phyloP scores from a whole-genome alignment of 2,797 vertebrate species.

The Poeciliopsis turneri region DNA sequence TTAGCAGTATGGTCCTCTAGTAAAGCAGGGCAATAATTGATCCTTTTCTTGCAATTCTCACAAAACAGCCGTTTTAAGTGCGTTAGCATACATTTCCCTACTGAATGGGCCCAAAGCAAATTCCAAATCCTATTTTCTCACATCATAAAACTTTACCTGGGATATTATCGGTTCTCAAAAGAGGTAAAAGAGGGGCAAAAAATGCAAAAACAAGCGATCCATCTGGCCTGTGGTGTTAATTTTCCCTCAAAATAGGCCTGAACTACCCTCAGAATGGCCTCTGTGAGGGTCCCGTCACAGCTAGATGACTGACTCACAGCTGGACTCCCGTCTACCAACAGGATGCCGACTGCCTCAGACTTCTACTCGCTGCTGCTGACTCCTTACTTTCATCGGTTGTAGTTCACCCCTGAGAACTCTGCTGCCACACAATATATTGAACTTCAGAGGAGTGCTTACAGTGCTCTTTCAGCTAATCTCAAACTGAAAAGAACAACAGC shows the following conservation, averaged over 20 bases:
- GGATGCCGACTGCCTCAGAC: slow-evolving; percentile 59
- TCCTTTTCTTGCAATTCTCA: slow-evolving; percentile 36
- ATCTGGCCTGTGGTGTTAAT: slow-evolving; percentile 68
- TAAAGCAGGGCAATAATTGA: slow-evolving; percentile 40
- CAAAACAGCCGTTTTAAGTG: slow-evolving; percentile 33
- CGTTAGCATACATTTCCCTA: slow-evolving; percentile 22
- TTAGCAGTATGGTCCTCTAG: slow-evolving; percentile 29
- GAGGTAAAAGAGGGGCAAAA: slow-evolving; percentile 44
- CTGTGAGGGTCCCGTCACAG: slow-evolving; percentile 78
- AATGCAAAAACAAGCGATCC: slow-evolving; percentile 61
- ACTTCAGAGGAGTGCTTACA: slow-evolving; percentile 73
- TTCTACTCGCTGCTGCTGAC: slow-evolving; percentile 73
- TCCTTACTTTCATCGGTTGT: slow-evolving; percentile 71
- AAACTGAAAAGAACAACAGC: slow-evolving; percentile 48
- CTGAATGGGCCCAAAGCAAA: slow-evolving; percentile 48
- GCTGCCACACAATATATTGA: slow-evolving; percentile 70
- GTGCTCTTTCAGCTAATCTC: slow-evolving; percentile 61
- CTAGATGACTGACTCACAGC: slow-evolving; percentile 71
- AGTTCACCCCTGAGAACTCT: slow-evolving; percentile 77
- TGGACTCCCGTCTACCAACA: slow-evolving; percentile 68
- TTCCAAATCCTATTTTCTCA: slow-evolving; percentile 43
- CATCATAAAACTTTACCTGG: slow-evolving; percentile 59
- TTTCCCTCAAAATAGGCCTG: slow-evolving; percentile 56
- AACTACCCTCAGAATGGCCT: slow-evolving; percentile 65
- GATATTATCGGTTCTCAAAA: slow-evolving; percentile 49